Evolutionary conservation across 2,888 invertebrate species (phyloP).

Genomic region (Leptura quadrifasciata): DNA sequence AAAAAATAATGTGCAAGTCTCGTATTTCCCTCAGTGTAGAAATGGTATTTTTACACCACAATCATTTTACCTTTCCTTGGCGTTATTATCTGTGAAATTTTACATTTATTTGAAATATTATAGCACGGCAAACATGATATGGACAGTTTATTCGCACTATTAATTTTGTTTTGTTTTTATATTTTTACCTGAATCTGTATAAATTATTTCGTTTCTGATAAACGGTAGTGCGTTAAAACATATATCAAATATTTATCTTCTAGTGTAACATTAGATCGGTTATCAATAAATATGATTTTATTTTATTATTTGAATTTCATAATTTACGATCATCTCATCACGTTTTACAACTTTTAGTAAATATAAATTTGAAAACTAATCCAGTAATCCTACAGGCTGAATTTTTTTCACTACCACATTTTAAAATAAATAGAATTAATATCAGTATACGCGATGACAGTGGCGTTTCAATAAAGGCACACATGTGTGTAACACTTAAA

Average conservation of each 20-base stretch:
- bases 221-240: slow-evolving; percentile 42
- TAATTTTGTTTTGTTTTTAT: slow-evolving; percentile 31
- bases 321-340: slow-evolving; percentile 36
- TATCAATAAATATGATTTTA: slow-evolving; percentile 41
- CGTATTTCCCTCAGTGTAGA: not conserved
- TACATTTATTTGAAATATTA: slow-evolving; percentile 24
- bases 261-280: slow-evolving; percentile 32
- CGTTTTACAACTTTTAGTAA: slow-evolving; percentile 35
- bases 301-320: slow-evolving; percentile 40
- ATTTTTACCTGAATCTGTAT: slow-evolving; percentile 26
- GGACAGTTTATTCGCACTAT: slow-evolving; percentile 19
- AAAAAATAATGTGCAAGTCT: not conserved
- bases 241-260: slow-evolving; percentile 47
- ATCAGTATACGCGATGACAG: slow-evolving; percentile 11
- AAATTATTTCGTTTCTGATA: slow-evolving; percentile 28
- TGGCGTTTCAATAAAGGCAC: not conserved
- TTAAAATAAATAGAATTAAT: slow-evolving; percentile 38
- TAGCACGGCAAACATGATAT: slow-evolving; percentile 18
- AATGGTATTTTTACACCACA: not conserved
- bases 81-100: slow-evolving; percentile 23
- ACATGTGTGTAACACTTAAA: not conserved
- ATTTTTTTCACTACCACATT: slow-evolving; percentile 40
- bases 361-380: slow-evolving; percentile 36
- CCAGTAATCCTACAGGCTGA: slow-evolving; percentile 15
- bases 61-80: slow-evolving; percentile 15